Evolutionary conservation across 2,888 invertebrate genomes (phyloP).

Genomic region (Aplocera efformata): DNA sequence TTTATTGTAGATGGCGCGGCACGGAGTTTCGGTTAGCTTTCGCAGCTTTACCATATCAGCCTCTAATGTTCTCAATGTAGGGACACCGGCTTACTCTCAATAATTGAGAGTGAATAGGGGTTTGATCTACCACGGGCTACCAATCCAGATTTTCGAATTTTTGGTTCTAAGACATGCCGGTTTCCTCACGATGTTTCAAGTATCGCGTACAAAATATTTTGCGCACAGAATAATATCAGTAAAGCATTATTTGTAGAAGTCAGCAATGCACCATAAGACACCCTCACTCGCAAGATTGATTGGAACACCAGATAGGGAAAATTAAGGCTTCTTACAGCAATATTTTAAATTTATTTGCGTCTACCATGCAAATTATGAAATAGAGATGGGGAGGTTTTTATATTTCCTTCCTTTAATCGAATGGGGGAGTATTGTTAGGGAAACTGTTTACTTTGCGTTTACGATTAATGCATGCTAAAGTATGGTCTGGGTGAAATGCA

Average conservation of each 20-base stretch:
- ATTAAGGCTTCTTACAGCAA: constrained; percentile 65
- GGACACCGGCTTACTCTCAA: too few species aligned
- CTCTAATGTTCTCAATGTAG: too few species aligned
- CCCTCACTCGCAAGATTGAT: constrained; percentile 54
- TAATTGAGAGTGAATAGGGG: too few species aligned
- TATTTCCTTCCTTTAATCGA: constrained; percentile 66
- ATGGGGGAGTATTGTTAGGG: constrained; percentile 65
- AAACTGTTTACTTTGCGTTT: constrained; percentile 61
- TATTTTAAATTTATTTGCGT: constrained; percentile 78
- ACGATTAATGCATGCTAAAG: constrained; percentile 40
- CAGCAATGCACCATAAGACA: constrained; percentile 17
- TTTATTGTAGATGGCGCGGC: too few species aligned
- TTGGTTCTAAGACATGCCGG: too few species aligned
- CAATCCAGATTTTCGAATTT: too few species aligned
- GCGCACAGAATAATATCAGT: too few species aligned
- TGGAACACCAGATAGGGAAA: constrained; percentile 59
- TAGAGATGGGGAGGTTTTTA: constrained; percentile 64
- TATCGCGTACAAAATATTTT: too few species aligned
- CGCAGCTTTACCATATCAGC: too few species aligned
- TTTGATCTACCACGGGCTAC: too few species aligned
- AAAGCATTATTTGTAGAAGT: constrained; percentile 14
- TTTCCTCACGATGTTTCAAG: too few species aligned
- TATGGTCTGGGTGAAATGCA: constrained; percentile 20
- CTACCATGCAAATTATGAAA: constrained; percentile 78
- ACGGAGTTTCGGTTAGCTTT: too few species aligned